Percentiles rank a stretch among this genome's conserved stretches.
Conservation (phyloP, 1,140 invertebrate species). For the Drosophila pruinosa region DNA sequence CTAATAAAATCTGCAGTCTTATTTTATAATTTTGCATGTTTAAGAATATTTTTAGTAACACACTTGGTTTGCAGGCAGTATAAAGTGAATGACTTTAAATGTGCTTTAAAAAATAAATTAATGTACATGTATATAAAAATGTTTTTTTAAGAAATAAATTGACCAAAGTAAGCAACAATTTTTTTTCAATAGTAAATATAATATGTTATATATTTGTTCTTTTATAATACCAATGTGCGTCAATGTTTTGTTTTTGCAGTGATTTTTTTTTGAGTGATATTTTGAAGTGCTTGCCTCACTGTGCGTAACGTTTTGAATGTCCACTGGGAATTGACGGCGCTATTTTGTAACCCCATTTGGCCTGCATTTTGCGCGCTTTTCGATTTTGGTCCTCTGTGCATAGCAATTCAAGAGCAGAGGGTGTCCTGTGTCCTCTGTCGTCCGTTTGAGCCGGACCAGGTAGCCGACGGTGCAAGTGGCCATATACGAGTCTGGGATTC, state of each 20-base stretch:
- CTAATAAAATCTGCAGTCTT: not conserved
- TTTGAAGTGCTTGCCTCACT: conserved; percentile 21
- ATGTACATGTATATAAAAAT: too few relatives aligned
- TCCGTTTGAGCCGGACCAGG: conserved; percentile 3
- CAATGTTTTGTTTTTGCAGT: not conserved
- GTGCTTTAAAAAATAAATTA: too few relatives aligned
- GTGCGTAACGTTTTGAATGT: conserved; percentile 16
- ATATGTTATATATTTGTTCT: too few relatives aligned
- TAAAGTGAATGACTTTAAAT: too few relatives aligned
- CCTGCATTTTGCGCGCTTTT: conserved; percentile 78
- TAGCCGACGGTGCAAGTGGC: conserved; percentile 29
- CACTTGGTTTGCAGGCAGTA: too few relatives aligned
- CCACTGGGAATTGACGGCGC: conserved; percentile 61
- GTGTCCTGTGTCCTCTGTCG: conserved; percentile 35
- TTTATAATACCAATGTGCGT: too few relatives aligned
- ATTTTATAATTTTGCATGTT: too few relatives aligned
- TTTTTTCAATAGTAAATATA: too few relatives aligned
- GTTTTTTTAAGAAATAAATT: too few relatives aligned
- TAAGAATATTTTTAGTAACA: not conserved
- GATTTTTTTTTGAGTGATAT: not conserved
- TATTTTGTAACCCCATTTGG: conserved; percentile 76
- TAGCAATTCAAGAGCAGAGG: conserved; percentile 44
- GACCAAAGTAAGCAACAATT: too few relatives aligned
- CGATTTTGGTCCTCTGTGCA: conserved; percentile 59
- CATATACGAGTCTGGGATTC: conserved; percentile 8